Percentiles rank a stretch among this genome's conserved stretches.
Conservation (phyloP, 2,797 vertebrate species). For the Diplodus sargus region DNA sequence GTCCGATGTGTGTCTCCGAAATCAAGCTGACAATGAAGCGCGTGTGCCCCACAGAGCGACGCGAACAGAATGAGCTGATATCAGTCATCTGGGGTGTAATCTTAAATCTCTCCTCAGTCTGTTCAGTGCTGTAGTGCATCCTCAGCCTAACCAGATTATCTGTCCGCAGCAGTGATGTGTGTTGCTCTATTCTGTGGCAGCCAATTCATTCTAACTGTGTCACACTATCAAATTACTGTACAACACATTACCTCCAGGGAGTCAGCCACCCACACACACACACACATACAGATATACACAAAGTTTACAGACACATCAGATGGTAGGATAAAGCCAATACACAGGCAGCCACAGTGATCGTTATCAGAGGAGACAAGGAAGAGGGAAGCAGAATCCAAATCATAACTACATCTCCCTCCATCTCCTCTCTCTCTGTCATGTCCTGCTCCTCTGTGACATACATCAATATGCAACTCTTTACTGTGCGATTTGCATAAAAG, state of each 20-base stretch:
- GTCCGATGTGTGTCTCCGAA: not conserved
- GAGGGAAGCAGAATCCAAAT: slow-evolving; percentile 5
- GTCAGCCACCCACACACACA: not conserved
- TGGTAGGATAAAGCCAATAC: slow-evolving; percentile 11
- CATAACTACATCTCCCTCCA: slow-evolving; percentile 16
- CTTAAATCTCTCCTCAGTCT: slow-evolving; percentile 39
- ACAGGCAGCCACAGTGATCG: slow-evolving; percentile 20
- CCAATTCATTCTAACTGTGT: slow-evolving; percentile 36
- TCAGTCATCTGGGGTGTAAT: slow-evolving; percentile 38
- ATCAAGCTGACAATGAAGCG: not conserved
- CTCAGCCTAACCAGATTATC: slow-evolving; percentile 46
- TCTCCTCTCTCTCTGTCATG: not conserved
- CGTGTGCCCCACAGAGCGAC: slow-evolving; percentile 6
- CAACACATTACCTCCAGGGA: slow-evolving; percentile 22
- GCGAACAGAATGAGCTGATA: slow-evolving; percentile 26
- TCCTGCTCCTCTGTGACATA: not conserved
- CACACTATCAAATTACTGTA: slow-evolving; percentile 43
- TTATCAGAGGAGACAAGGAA: slow-evolving; percentile 34
- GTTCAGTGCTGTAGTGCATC: slow-evolving; percentile 13
- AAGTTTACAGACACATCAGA: slow-evolving; percentile 19
- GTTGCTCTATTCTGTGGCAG: slow-evolving; percentile 14
- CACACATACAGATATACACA: slow-evolving; percentile 9
- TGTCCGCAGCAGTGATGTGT: slow-evolving; percentile 13
- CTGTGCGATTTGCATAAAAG: not conserved
- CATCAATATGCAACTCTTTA: not conserved